phyloP scores from a whole-genome alignment of 1,140 invertebrate species.

The Melitaea cinxia region DNA sequence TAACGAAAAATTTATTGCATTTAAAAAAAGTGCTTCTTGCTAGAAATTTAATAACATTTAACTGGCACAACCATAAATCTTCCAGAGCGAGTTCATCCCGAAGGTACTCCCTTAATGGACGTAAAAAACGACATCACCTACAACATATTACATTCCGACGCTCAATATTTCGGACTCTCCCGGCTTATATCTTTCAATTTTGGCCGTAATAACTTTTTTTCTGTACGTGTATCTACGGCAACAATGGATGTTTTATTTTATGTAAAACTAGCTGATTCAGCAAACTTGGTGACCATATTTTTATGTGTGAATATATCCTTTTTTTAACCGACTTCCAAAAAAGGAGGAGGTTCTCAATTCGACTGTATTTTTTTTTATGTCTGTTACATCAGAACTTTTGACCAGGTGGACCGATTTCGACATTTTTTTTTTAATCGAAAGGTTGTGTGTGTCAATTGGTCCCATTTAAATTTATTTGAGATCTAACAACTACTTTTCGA shows the following conservation, averaged over 20 bases:
- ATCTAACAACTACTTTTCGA: no score
- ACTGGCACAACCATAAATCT: conserved; percentile 13
- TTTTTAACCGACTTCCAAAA: no score
- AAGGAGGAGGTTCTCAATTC: no score
- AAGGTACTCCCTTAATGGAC: conserved; percentile 17
- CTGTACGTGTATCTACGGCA: conserved; percentile 3
- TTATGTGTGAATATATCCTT: no score
- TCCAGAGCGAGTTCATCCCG: conserved; percentile 4
- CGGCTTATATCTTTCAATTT: conserved; percentile 18
- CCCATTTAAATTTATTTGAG: no score
- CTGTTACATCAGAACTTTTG: no score
- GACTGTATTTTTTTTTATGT: no score
- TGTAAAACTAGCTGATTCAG: not conserved
- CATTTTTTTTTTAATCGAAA: no score
- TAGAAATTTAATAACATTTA: conserved; percentile 14
- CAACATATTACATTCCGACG: conserved; percentile 18
- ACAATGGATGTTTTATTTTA: not conserved
- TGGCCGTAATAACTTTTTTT: conserved; percentile 21
- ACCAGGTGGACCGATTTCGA: no score
- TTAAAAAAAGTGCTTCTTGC: not conserved
- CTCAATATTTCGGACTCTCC: conserved; percentile 15
- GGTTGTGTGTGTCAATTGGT: no score
- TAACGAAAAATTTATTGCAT: no score
- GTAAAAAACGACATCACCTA: conserved; percentile 23
- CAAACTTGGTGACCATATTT: no score